Percentiles rank a stretch among this genome's conserved stretches.
phyloP scores from a whole-genome alignment of 2,113 vertebrate species.

The Calidris pugnax region DNA sequence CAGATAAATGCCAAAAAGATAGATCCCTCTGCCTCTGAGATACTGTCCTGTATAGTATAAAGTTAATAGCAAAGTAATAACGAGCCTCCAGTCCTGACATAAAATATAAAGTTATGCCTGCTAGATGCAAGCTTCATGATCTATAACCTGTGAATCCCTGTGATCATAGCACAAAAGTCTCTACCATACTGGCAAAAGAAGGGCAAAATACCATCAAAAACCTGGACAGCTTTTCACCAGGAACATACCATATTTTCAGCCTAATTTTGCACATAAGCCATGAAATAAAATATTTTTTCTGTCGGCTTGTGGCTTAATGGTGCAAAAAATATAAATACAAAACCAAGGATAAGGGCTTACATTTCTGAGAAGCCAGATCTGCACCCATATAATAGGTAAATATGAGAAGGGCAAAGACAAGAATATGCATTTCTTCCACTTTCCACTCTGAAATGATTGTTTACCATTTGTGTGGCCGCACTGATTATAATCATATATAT shows the following conservation, averaged over 20 bases:
- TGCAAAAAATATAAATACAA: neutral
- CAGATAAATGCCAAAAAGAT: slow-evolving; percentile 80
- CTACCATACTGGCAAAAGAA: neutral
- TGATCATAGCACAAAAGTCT: slow-evolving; percentile 7
- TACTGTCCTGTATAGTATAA: slow-evolving; percentile 76
- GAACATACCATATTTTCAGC: neutral
- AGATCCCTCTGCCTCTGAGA: slow-evolving; percentile 76
- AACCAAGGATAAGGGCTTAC: neutral
- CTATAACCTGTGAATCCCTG: slow-evolving; percentile 61
- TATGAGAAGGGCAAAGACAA: neutral
- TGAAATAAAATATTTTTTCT: neutral
- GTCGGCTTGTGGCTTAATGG: neutral
- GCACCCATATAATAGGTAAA: neutral
- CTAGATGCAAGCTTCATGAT: slow-evolving; percentile 67
- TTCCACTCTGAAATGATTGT: neutral
- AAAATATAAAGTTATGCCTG: slow-evolving; percentile 79
- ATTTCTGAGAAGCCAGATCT: neutral
- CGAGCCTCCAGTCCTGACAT: slow-evolving; percentile 77
- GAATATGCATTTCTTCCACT: neutral
- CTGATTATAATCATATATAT: fast-evolving
- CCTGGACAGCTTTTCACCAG: neutral
- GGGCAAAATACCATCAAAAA: slow-evolving; percentile 2
- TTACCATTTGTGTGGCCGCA: neutral
- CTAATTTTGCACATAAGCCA: neutral
- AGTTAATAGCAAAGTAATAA: slow-evolving; percentile 81